phyloP scores from a whole-genome alignment of 1,140 invertebrate species.

The Ladona fulva region DNA sequence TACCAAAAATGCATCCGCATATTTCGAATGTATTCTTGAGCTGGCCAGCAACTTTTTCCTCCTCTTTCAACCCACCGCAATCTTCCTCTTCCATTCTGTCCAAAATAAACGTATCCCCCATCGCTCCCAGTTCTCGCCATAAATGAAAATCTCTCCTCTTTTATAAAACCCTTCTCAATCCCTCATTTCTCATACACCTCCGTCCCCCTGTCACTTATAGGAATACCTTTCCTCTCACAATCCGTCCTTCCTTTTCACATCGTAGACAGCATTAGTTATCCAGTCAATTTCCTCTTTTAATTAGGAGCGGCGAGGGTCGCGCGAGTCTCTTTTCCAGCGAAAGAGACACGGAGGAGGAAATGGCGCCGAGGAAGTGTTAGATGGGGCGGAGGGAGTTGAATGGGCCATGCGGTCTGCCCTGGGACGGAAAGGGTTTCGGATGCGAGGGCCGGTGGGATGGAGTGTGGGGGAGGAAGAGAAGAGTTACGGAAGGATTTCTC shows the following conservation, averaged over 20 bases:
- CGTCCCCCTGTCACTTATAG: too few species aligned
- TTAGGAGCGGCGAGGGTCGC: not conserved
- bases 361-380: not conserved
- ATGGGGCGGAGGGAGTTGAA: not conserved
- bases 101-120: not conserved
- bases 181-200: not conserved
- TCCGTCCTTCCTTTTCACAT: not conserved
- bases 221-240: too few species aligned
- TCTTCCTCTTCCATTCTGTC: not conserved
- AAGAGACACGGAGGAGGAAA: not conserved
- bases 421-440: too few species aligned
- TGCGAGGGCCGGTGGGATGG: too few species aligned
- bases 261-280: not conserved
- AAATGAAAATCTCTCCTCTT: not conserved
- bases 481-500: too few species aligned
- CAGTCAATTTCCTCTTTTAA: conserved; percentile 5
- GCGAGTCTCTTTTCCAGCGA: not conserved
- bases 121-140: not conserved
- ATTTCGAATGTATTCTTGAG: too few species aligned
- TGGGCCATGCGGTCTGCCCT: too few species aligned
- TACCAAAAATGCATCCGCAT: too few species aligned
- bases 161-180: not conserved
- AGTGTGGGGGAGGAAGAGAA: too few species aligned
- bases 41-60: too few species aligned
- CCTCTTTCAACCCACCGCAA: not conserved